Conservation (phyloP, 2,888 invertebrate genomes). For the Archips crataeganus region DNA sequence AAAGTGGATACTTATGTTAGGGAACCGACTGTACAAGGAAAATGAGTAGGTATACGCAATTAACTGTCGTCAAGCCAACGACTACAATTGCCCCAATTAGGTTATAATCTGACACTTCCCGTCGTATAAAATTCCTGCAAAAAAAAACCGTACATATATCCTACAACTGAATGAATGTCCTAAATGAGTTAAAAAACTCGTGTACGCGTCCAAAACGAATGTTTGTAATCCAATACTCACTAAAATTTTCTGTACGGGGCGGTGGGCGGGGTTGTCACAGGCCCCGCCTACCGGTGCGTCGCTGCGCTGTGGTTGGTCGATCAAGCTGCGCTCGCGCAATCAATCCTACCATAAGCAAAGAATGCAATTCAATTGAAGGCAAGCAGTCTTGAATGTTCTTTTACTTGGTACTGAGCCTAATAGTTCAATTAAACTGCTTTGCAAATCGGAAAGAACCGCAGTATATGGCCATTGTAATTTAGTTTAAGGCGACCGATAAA, state of each 20-base stretch:
- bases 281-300: conserved; percentile 63
- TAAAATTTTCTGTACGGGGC: conserved; percentile 66
- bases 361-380: conserved; percentile 75
- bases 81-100: not conserved
- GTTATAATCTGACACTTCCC: conserved; percentile 17
- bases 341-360: conserved; percentile 56
- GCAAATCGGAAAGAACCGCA: conserved; percentile 33
- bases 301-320: conserved; percentile 66
- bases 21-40: too few relatives aligned
- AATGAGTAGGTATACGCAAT: too few relatives aligned
- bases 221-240: conserved; percentile 73
- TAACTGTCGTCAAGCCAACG: not conserved
- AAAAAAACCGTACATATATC: not conserved
- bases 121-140: conserved; percentile 2
- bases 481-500: conserved; percentile 33
- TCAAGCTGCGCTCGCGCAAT: conserved; percentile 66
- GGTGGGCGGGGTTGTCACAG: conserved; percentile 62
- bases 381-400: conserved; percentile 65
- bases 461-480: conserved; percentile 37
- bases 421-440: conserved; percentile 61
- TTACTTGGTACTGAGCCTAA: conserved; percentile 67
- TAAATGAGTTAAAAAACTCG: conserved; percentile 23
- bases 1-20: too few relatives aligned
- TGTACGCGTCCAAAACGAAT: conserved; percentile 61
- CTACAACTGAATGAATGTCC: conserved; percentile 5